A percentile compares a stretch with the other conserved stretches of the same genome.
These are phyloP conservation scores for Myodes glareolus DNA, from an alignment of 2,113 vertebrate species.

Conservation along the genomic window DNA sequence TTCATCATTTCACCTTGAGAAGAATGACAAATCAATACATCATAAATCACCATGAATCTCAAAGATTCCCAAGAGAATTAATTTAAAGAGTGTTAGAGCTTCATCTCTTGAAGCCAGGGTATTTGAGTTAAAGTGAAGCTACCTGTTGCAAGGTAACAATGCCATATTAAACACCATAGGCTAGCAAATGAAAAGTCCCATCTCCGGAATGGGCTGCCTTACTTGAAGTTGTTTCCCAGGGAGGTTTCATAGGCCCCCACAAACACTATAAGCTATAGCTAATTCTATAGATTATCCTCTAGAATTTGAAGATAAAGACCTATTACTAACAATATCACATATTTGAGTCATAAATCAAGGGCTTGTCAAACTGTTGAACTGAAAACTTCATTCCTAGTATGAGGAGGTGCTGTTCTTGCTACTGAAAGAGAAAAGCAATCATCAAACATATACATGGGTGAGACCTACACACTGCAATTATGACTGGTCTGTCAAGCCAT, in stretches of 20 bases:
- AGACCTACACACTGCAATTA: neutral
- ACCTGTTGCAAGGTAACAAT: neutral
- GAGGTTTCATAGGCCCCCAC: neutral
- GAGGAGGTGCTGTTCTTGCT: neutral
- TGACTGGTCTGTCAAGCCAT: neutral
- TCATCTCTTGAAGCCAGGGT: neutral
- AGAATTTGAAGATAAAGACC: neutral
- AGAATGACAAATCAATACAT: neutral
- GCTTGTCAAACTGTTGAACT: neutral
- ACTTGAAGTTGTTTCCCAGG: neutral
- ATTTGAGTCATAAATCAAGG: neutral
- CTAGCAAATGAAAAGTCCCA: neutral
- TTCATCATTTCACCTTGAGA: neutral
- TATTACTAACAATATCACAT: neutral
- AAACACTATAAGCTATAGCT: neutral
- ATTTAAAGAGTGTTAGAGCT: neutral
- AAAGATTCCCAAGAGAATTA: neutral
- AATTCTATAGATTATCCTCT: neutral
- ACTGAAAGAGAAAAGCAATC: neutral
- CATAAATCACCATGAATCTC: neutral
- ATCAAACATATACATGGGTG: neutral
- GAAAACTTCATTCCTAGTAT: neutral
- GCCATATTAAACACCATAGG: neutral
- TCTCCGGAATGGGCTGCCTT: neutral
- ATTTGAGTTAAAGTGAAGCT: neutral